Evolutionary conservation across 2,113 vertebrate species (phyloP).

Genomic region (Passer montanus): DNA sequence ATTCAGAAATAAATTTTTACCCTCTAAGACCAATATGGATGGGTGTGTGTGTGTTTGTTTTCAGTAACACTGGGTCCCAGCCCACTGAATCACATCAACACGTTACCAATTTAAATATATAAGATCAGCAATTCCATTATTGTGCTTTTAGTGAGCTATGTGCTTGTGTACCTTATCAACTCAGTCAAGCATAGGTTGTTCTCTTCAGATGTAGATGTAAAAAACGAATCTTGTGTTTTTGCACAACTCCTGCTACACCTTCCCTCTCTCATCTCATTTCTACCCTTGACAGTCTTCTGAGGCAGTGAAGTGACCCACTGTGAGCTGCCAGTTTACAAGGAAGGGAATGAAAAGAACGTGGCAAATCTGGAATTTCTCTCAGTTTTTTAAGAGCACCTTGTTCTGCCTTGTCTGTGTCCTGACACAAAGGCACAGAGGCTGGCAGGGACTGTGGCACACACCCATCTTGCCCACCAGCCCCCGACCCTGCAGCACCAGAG

Average conservation of each 20-base stretch:
- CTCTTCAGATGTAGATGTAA: background rate
- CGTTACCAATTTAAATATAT: background rate
- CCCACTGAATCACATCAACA: background rate
- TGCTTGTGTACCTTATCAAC: background rate
- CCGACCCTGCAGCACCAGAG: accelerated
- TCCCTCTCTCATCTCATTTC: background rate
- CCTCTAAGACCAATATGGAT: background rate
- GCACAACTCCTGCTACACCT: background rate
- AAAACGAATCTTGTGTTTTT: background rate
- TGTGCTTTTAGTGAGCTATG: background rate
- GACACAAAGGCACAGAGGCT: accelerated
- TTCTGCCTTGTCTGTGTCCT: background rate
- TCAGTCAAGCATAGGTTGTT: background rate
- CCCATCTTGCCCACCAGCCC: background rate
- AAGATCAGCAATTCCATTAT: background rate
- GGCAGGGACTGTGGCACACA: background rate
- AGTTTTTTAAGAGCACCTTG: background rate
- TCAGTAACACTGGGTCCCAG: background rate
- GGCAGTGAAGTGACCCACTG: background rate
- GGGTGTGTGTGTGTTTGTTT: background rate
- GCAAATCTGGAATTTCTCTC: background rate
- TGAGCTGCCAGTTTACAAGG: background rate
- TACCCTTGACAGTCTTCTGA: background rate
- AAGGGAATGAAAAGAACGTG: background rate
- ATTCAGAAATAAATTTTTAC: background rate